These are phyloP conservation scores for Megamerina dolium DNA, from an alignment of 2,888 invertebrate genomes.

Conservation along the genomic window DNA sequence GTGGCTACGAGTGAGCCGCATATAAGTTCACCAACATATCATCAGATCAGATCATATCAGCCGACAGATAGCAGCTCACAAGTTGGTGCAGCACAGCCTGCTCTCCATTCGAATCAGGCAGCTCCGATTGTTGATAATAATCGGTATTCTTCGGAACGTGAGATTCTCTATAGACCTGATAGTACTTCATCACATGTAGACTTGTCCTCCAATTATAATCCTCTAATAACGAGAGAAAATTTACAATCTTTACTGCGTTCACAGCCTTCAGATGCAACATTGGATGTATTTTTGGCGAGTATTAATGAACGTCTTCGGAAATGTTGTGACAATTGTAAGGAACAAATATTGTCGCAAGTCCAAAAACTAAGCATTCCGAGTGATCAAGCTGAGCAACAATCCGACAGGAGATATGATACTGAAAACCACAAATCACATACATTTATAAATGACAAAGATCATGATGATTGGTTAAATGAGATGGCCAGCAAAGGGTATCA, in stretches of 20 bases:
- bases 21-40: not conserved
- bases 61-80: too few species aligned
- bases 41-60: too few species aligned
- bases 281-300: constrained; percentile 13
- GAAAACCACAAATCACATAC: too few species aligned
- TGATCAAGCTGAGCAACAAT: constrained; percentile 4
- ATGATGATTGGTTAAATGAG: constrained; percentile 26
- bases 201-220: not conserved
- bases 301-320: constrained; percentile 20
- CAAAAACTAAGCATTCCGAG: too few species aligned
- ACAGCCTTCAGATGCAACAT: not conserved
- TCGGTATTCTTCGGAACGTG: not conserved
- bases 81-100: not conserved
- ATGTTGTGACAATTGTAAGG: constrained; percentile 27
- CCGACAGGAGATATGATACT: not conserved
- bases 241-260: not conserved
- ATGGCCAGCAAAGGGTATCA: constrained; percentile 35
- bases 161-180: too few species aligned
- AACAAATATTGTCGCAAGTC: constrained; percentile 16
- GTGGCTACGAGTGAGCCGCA: not conserved
- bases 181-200: not conserved
- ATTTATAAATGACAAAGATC: constrained; percentile 14
- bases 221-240: too few species aligned
- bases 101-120: not conserved
- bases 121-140: not conserved